These are phyloP conservation scores for Corythoichthys haematopterus DNA, from an alignment of 2,113 vertebrate genomes.

Conservation along the genomic window DNA sequence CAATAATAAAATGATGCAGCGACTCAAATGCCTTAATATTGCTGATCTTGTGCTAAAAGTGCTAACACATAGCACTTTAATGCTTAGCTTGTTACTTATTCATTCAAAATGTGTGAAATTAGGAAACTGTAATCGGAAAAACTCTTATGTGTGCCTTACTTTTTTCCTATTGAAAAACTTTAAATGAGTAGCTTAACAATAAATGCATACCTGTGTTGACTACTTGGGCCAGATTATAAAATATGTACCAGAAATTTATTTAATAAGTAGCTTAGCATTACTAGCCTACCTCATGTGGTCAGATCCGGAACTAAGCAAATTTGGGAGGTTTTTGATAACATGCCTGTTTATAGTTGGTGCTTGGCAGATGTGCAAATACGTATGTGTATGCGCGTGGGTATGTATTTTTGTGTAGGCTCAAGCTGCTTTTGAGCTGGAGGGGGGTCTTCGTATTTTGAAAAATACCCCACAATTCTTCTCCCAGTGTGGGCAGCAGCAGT, in stretches of 20 bases:
- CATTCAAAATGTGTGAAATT: too few species aligned
- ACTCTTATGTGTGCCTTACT: background rate
- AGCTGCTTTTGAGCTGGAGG: slow-evolving; percentile 41
- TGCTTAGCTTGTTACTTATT: too few species aligned
- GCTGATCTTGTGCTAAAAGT: background rate
- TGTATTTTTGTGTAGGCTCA: slow-evolving; percentile 9
- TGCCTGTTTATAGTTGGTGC: slow-evolving; percentile 14
- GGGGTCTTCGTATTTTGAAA: slow-evolving; percentile 51
- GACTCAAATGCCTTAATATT: background rate
- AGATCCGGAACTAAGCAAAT: slow-evolving; percentile 61
- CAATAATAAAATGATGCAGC: background rate
- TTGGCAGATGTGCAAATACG: slow-evolving; percentile 1
- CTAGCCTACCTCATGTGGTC: slow-evolving; percentile 50
- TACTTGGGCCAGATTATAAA: background rate
- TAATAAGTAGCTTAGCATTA: slow-evolving; percentile 23
- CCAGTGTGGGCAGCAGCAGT: slow-evolving; percentile 50
- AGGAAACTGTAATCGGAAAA: background rate
- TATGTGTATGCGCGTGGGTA: background rate
- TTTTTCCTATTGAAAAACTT: background rate
- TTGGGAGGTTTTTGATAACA: slow-evolving; percentile 18
- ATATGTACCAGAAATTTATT: slow-evolving; percentile 44
- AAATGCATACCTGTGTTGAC: background rate
- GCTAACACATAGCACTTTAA: background rate
- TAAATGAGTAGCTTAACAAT: background rate
- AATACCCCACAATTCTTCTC: slow-evolving; percentile 66